These are phyloP conservation scores for Drosophila pectinifera DNA, from an alignment of 1,140 invertebrate genomes.

Conservation along the genomic window DNA sequence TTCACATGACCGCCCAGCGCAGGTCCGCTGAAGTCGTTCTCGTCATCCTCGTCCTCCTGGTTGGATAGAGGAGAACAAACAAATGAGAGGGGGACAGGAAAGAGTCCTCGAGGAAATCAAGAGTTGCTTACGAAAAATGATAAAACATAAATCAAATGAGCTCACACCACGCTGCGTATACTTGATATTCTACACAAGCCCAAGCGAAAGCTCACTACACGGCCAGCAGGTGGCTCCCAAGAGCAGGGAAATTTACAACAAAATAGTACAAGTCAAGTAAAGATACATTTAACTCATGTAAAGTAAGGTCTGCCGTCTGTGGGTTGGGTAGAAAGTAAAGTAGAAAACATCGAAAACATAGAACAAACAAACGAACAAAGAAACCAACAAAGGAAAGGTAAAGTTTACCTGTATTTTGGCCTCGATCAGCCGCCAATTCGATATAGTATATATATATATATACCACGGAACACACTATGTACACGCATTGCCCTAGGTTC, in stretches of 20 bases:
- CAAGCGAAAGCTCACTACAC: constrained; percentile 48
- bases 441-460: neutral
- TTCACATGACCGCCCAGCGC: constrained; percentile 82
- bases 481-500: constrained; percentile 35
- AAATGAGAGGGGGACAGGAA: neutral
- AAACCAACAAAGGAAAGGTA: constrained; percentile 41
- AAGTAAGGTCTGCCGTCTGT: neutral
- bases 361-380: constrained; percentile 40
- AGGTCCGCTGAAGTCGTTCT: constrained; percentile 82
- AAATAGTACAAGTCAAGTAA: neutral
- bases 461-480: constrained; percentile 15
- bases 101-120: constrained; percentile 41
- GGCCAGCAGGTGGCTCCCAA: constrained; percentile 34
- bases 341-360: constrained; percentile 37
- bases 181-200: constrained; percentile 51
- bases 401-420: constrained; percentile 36
- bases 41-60: constrained; percentile 75
- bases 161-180: constrained; percentile 53
- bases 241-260: constrained; percentile 5
- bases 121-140: constrained; percentile 44
- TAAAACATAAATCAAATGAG: constrained; percentile 44
- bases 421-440: constrained; percentile 38
- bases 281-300: neutral
- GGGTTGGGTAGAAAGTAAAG: neutral
- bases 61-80: constrained; percentile 1